Base-by-base conservation (phyloP, 2,113 vertebrate species). In the Recurvirostra avosetta region DNA sequence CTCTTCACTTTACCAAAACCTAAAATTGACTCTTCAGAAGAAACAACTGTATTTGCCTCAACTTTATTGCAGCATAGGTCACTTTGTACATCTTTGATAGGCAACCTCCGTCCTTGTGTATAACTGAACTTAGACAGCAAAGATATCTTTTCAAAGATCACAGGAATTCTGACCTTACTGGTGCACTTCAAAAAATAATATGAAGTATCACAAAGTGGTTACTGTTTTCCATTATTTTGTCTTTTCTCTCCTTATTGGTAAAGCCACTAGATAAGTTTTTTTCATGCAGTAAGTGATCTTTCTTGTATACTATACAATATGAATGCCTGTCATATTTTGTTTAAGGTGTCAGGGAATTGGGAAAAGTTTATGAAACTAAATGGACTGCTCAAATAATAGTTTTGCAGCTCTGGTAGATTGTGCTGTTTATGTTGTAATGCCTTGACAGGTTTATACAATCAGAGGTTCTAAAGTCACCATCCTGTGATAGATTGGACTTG, bases 301-400 rank as follows among this genome's bases (percentile, higher is more conserved):
- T 96, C 92, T 93, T 93, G 55, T 95, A 91, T 91, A 92, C 80
- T 82, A 71, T 86, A 79, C 74, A 92, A 88, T 97, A 98, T 94
- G 96, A 97, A 97, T 94, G 88, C 68, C 86, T 97, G 96, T 97
- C 97, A 97, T 97, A 95, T 97, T 96, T 95, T 97, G 97, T 97
- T 97, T 96, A 97, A 97, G 75, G 89, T 97, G 95, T 97, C 97
- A 97, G 90, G 58, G 71, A 96, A 91, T 88, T 95, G 95, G 91
- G 85, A 94, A 97, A 97, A 95, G 86, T 97, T 97, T 97, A 97
- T 97, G 96, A 97, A 98, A 98, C 97, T 95, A 97, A 98, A 98
- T 96, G 92, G 94, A 97, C 96, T 97, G 83, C 94, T 96, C 5
- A 5, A 97, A 92, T 97, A 97, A 97, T 88, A 97, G 90, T 96